A percentile compares a stretch with the other conserved stretches of the same genome.
These are phyloP conservation scores for Coendou prehensilis DNA, from an alignment of 2,797 vertebrate genomes.

Conservation along the genomic window DNA sequence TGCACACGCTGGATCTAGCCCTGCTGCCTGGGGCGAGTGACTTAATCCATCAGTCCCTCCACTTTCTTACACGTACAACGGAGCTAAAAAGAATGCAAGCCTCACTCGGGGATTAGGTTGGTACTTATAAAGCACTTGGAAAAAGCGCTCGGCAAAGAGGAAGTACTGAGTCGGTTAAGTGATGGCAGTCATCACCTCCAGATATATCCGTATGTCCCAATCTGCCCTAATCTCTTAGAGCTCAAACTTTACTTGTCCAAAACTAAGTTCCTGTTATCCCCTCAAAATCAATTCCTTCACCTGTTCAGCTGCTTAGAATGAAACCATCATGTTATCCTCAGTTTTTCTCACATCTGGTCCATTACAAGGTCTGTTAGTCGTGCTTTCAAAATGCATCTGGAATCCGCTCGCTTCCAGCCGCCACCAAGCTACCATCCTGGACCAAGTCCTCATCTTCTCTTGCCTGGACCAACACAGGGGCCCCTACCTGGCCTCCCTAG, in stretches of 20 bases:
- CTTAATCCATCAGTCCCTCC: background rate
- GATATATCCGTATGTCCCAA: background rate
- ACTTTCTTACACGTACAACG: conserved; percentile 12
- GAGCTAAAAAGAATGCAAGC: background rate
- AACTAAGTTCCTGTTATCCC: background rate
- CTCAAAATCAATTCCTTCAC: background rate
- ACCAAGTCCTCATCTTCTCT: background rate
- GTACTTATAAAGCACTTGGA: background rate
- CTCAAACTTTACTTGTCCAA: background rate
- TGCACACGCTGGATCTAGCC: background rate
- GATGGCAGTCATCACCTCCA: background rate
- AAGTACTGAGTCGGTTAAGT: background rate
- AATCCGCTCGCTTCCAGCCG: background rate
- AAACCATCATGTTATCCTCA: background rate
- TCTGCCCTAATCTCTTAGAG: background rate
- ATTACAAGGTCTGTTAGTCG: background rate
- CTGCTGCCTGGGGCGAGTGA: background rate
- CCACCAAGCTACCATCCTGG: background rate
- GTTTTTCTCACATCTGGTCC: background rate
- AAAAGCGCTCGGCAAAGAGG: background rate
- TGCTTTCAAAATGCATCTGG: background rate
- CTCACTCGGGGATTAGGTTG: background rate
- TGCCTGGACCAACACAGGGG: background rate
- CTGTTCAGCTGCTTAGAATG: background rate
- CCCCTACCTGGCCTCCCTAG: background rate